Evolutionary conservation across 2,113 vertebrate species (phyloP), one percentile per base, ranked within the genome.

Genomic region (Percopsis transmontana): DNA sequence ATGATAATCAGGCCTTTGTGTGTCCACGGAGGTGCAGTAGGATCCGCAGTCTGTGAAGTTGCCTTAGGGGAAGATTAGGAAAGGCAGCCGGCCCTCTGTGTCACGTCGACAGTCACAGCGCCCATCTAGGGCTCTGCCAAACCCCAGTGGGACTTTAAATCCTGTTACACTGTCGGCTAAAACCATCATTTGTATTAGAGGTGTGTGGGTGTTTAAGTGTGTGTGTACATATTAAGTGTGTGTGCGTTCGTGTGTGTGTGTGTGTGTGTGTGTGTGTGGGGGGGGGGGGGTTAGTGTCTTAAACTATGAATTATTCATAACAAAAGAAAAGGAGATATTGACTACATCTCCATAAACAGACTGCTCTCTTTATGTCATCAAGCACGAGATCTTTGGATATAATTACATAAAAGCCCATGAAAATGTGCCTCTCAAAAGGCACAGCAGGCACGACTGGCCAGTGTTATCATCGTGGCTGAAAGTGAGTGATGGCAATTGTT

Each of bases 321-420:
- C 62, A 88, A 85, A 90, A 88, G 87, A 90, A 91, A 89, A 91
- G 88, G 89, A 92, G 90, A 90, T 91, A 92, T 92, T 91, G 91
- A 92, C 91, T 90, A 91, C 90, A 92, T 91, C 88, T 90, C 90
- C 89, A 92, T 92, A 91, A 92, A 92, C 91, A 90, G 86, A 89
- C 87, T 85, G 85, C 82, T 85, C 89, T 90, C 85, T 91, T 91
- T 91, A 83, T 91, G 86, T 90, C 86, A 85, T 87, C 85, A 86
- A 85, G 85, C 86, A 89, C 84, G 86, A 88, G 89, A 88, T 89
- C 85, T 88, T 87, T 82, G 81, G 82, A 53, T 87, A 87, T 86
- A 89, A 89, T 89, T 88, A 85, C 72, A 51, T 88, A 85, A 88
- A 88, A 87, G 83, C 80, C 77, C 82, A 78, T 88, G 86, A 86